phyloP scores from a whole-genome alignment of 2,888 invertebrate genomes.

The Agriopis aurantiaria region DNA sequence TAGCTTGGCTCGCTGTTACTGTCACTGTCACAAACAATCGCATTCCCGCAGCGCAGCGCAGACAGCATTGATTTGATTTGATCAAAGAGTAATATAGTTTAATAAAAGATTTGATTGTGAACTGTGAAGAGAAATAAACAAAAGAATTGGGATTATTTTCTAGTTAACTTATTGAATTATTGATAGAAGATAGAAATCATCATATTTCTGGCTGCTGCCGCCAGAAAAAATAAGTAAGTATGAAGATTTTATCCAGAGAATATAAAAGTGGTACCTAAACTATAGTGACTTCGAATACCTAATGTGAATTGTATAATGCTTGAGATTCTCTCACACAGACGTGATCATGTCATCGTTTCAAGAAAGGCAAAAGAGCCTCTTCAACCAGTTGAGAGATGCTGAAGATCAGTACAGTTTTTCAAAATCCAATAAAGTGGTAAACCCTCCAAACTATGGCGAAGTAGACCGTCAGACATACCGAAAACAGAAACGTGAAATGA shows the following conservation, averaged over 20 bases:
- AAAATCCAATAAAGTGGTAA: conserved; percentile 65
- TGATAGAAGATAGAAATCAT: not conserved
- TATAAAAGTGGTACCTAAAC: not conserved
- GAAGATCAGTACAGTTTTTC: conserved; percentile 84
- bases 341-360: conserved; percentile 77
- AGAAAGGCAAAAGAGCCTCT: conserved; percentile 89
- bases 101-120: no score
- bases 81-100: no score
- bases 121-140: not conserved
- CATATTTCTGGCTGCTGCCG: not conserved
- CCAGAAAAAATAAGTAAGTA: conserved; percentile 17
- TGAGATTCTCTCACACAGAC: conserved; percentile 28
- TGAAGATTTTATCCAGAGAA: not conserved
- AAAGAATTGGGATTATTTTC: not conserved
- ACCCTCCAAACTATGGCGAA: conserved; percentile 65
- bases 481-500: conserved; percentile 83
- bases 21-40: no score
- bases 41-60: no score
- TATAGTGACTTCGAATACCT: no score
- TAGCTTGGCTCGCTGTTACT: no score
- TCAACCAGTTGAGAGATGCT: conserved; percentile 89
- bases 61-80: no score
- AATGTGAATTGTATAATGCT: conserved; percentile 19
- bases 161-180: not conserved
- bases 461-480: conserved; percentile 70